phyloP scores from a whole-genome alignment of 2,888 invertebrate genomes.

The Chrysolina americana region DNA sequence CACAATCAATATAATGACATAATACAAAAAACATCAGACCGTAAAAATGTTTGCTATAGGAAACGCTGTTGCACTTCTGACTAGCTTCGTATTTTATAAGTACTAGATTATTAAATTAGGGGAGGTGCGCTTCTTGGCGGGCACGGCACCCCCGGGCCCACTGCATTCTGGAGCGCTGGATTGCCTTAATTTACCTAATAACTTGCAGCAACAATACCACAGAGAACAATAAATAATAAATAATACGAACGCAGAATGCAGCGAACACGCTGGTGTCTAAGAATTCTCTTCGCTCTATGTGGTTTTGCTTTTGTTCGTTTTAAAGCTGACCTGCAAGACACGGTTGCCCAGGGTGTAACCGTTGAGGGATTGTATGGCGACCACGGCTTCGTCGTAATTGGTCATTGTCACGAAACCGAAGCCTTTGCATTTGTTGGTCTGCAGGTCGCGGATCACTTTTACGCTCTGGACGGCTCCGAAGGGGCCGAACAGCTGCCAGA shows the following conservation, averaged over 20 bases:
- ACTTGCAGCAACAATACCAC: slow-evolving; percentile 39
- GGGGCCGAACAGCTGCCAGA: slow-evolving; percentile 97
- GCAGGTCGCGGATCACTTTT: slow-evolving; percentile 77
- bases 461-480: slow-evolving; percentile 98
- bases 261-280: slow-evolving; percentile 58
- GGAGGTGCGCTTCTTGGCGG: slow-evolving; percentile 57
- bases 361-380: slow-evolving; percentile 96
- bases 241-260: slow-evolving; percentile 50
- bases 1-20: slow-evolving; percentile 62
- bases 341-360: slow-evolving; percentile 96
- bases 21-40: slow-evolving; percentile 63
- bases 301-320: slow-evolving; percentile 89
- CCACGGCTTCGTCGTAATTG: slow-evolving; percentile 96
- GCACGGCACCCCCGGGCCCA: slow-evolving; percentile 55
- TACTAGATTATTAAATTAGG: slow-evolving; percentile 62
- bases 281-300: slow-evolving; percentile 70
- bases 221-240: slow-evolving; percentile 55
- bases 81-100: slow-evolving; percentile 70
- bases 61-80: slow-evolving; percentile 70
- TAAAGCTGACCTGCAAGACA: slow-evolving; percentile 97
- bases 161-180: slow-evolving; percentile 50
- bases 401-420: slow-evolving; percentile 99
- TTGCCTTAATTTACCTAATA: slow-evolving; percentile 53
- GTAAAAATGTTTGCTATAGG: slow-evolving; percentile 66
- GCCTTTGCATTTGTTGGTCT: slow-evolving; percentile 96